Base-by-base conservation (phyloP, 2,797 vertebrate species). In the Alfaro cultratus region DNA sequence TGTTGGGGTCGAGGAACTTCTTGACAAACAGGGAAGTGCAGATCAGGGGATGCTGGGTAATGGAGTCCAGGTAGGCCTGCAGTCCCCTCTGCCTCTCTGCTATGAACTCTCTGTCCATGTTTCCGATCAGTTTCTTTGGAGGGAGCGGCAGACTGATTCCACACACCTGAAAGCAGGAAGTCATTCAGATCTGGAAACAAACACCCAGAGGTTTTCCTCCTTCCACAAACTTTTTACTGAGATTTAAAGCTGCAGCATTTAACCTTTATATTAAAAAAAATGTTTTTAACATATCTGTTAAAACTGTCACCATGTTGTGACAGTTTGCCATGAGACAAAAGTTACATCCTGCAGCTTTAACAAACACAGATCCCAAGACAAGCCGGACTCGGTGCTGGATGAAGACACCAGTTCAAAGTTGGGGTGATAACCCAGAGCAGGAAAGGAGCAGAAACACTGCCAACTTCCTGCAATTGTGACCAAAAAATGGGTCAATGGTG, bases 21-120 rank as follows among this genome's bases (percentile, higher is more conserved):
- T 98, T 99, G 73, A 99, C 96, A 18, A 95, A 87, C 87, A 99
- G 96, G 82, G 97, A 97, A 84, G 95, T 96, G 72, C 94, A 97
- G 18, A 99, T 95, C 86, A 99, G 91, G 74, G 97, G 97, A 83
- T 99, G 97, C 85, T 97, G 96, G 72, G 97, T 99, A 92, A 99
- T 97, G n/a, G 96, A 95, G 88, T 98, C 98, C 41, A 99, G 96
- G 90, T 97, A 99, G 67, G 96, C 93, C 91, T 99, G 98, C 71
- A 99, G 96, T 71, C 98, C 98, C 79, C 97, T 97, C 94, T 99
- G 99, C 76, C 98, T 95, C 94, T 99, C 98, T 0, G 98, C 98
- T 18, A 99, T 97, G 89, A 99, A 99, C 91, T 99, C 98, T 55
- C 98, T 95, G 79, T 99, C 99, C 98, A 99, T 99, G 94, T 99